Conservation (phyloP, 2,888 invertebrate genomes). For the Herminia tarsipennalis region DNA sequence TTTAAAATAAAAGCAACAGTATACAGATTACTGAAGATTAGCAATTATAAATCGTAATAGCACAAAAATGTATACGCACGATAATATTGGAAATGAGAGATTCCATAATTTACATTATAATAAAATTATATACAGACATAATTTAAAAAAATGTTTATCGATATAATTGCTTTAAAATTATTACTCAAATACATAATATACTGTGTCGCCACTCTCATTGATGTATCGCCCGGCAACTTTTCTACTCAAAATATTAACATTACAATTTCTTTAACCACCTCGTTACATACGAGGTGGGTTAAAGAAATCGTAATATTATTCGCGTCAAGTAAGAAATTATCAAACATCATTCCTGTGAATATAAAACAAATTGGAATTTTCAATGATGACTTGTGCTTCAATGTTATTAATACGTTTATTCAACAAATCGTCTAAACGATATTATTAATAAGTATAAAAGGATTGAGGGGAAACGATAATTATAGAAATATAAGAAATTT, state of each 20-base stretch:
- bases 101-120: slow-evolving; percentile 80
- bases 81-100: slow-evolving; percentile 80
- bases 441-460: slow-evolving; percentile 17
- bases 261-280: slow-evolving; percentile 3
- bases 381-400: slow-evolving; percentile 1
- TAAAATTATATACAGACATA: slow-evolving; percentile 77
- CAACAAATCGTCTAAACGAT: slow-evolving; percentile 18
- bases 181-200: slow-evolving; percentile 18
- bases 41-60: slow-evolving; percentile 73
- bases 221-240: not conserved
- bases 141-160: slow-evolving; percentile 72
- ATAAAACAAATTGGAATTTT: not conserved
- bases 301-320: too few species aligned
- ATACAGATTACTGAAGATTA: slow-evolving; percentile 76
- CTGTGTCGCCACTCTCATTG: slow-evolving; percentile 13
- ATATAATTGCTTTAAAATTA: slow-evolving; percentile 55
- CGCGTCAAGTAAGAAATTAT: slow-evolving; percentile 14
- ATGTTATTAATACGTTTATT: not conserved
- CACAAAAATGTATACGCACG: slow-evolving; percentile 71
- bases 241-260: slow-evolving; percentile 2
- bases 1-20: slow-evolving; percentile 82
- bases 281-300: too few species aligned
- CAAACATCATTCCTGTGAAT: slow-evolving; percentile 1
- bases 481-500: slow-evolving; percentile 49
- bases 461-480: slow-evolving; percentile 18